phyloP scores from a whole-genome alignment of 2,888 invertebrate genomes.

The Seira ritae region DNA sequence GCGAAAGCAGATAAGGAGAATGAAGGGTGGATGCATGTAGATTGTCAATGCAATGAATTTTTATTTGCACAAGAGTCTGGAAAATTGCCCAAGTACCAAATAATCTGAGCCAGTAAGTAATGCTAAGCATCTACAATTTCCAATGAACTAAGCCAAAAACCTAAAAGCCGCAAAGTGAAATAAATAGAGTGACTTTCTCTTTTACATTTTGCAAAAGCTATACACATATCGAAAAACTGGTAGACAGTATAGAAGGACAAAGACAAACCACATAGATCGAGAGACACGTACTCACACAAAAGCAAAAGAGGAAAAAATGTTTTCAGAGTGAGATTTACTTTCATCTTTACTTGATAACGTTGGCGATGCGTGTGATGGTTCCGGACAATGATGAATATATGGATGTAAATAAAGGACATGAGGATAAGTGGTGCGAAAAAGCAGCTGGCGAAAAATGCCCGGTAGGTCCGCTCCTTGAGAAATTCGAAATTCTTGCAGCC shows the following conservation, averaged over 20 bases:
- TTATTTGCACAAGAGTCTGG: background rate
- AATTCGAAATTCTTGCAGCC: conserved; percentile 69
- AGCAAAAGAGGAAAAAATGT: background rate
- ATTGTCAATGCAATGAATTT: too few species aligned
- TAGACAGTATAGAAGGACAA: background rate
- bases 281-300: background rate
- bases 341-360: conserved; percentile 74
- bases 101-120: background rate
- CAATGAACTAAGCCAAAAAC: background rate
- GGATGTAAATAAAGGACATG: conserved; percentile 80
- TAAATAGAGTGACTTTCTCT: background rate
- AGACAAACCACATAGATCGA: background rate
- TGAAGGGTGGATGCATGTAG: too few species aligned
- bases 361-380: conserved; percentile 78
- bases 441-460: conserved; percentile 78
- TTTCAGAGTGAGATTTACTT: conserved; percentile 25
- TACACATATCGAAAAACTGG: too few species aligned
- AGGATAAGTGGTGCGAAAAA: conserved; percentile 80
- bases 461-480: conserved; percentile 76
- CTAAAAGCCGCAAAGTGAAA: background rate
- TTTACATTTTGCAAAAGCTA: background rate
- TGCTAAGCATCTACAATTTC: background rate
- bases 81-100: conserved; percentile 1
- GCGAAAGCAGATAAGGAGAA: too few species aligned
- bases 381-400: conserved; percentile 80